A percentile compares a stretch with the other conserved stretches of the same genome.
phyloP scores from a whole-genome alignment of 2,888 invertebrate species.

The Hypselothyrea guttata region DNA sequence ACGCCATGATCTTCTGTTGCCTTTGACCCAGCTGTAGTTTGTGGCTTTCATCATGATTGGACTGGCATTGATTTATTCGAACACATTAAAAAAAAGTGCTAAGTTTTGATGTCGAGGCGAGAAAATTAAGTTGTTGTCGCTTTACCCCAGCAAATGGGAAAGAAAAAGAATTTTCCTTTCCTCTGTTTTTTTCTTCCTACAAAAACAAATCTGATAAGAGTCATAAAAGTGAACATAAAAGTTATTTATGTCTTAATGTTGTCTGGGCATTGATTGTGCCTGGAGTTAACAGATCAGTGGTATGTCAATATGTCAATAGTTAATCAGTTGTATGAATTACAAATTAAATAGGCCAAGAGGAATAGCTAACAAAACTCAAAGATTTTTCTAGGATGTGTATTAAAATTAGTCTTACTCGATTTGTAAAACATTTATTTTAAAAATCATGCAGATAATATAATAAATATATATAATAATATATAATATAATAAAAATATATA shows the following conservation, averaged over 20 bases:
- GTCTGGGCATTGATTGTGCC: conserved; percentile 41
- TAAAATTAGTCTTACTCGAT: too few species aligned
- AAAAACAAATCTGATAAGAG: conserved; percentile 53
- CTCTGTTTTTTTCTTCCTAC: not conserved
- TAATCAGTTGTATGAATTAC: conserved; percentile 42
- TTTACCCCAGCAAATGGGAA: conserved; percentile 4
- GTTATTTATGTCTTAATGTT: conserved; percentile 62
- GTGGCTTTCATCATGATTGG: conserved; percentile 62
- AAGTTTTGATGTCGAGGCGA: conserved; percentile 65
- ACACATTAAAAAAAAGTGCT: conserved; percentile 51
- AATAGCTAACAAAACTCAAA: not conserved
- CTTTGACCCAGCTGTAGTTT: conserved; percentile 58
- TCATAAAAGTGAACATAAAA: conserved; percentile 62
- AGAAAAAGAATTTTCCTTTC: conserved; percentile 15
- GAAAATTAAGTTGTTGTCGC: conserved; percentile 72
- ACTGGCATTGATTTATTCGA: conserved; percentile 64
- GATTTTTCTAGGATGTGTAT: too few species aligned
- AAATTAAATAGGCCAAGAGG: conserved; percentile 2
- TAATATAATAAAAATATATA: too few species aligned
- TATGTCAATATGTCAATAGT: conserved; percentile 36
- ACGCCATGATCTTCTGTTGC: conserved; percentile 63
- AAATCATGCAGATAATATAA: too few species aligned
- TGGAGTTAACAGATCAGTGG: conserved; percentile 61
- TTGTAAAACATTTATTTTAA: too few species aligned
- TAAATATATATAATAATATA: too few species aligned